phyloP scores from a whole-genome alignment of 2,888 invertebrate genomes.

The Acleris sparsana region DNA sequence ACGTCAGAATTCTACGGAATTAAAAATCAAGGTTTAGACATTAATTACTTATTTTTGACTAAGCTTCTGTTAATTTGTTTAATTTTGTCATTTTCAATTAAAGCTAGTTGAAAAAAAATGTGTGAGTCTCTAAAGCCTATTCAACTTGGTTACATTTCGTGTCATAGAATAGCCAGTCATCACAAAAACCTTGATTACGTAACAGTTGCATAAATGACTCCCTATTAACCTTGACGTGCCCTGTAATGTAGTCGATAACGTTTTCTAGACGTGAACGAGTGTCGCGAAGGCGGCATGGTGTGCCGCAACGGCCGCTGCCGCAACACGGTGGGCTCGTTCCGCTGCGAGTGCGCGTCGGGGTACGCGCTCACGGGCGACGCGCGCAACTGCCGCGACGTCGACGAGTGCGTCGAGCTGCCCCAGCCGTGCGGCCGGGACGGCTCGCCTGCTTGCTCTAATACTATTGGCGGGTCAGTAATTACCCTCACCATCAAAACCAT shows the following conservation, averaged over 20 bases:
- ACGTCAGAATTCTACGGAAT: no score
- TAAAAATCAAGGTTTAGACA: no score
- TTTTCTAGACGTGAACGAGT: conserved; percentile 90
- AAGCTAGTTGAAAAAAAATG: no score
- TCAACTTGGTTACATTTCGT: no score
- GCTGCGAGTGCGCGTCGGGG: conserved; percentile 92
- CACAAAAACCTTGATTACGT: no score
- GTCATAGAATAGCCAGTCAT: no score
- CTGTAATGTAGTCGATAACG: not conserved
- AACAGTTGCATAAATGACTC: no score
- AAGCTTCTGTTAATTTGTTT: no score
- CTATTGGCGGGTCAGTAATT: conserved; percentile 68
- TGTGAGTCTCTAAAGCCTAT: no score
- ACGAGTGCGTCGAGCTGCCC: conserved; percentile 87
- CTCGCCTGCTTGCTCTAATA: conserved; percentile 71
- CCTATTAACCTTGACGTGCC: not conserved
- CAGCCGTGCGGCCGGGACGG: conserved; percentile 71
- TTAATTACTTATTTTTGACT: no score
- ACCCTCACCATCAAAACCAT: no score
- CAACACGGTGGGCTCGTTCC: conserved; percentile 91
- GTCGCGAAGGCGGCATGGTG: conserved; percentile 91
- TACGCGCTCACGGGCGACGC: conserved; percentile 89
- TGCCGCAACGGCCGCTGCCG: conserved; percentile 94
- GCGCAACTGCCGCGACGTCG: conserved; percentile 90
- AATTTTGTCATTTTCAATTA: no score